Evolutionary conservation across 2,797 vertebrate genomes (phyloP), one percentile per base, ranked within the genome.

Genomic region (Falco naumanni): DNA sequence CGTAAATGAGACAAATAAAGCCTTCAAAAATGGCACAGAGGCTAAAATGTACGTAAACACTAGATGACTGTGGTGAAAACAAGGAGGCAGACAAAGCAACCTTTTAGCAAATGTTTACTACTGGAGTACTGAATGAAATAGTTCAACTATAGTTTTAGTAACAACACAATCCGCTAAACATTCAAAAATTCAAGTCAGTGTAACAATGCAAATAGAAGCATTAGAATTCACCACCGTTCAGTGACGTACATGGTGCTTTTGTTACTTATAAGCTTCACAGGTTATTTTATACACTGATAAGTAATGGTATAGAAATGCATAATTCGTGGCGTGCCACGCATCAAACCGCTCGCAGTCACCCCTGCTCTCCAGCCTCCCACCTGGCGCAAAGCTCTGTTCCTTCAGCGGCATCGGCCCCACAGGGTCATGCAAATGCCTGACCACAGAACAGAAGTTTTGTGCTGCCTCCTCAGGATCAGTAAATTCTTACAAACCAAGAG

Each of bases 11-110:
- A 98, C 97, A 97, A 98, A 98, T 97, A 98, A 98, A 98, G 95
- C 93, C 96, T 98, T 97, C 95, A 97, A 94, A 97, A 97, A 97
- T 92, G 97, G 97, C 96, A 97, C 75, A 83, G 93, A 97, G 97
- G 97, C 97, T 97, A 97, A 96, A 97, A 97, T 97, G 96, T 98
- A 85, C 97, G 97, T 97, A 98, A 98, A 98, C 95, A 98, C 89
- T 90, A 90, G 81, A 97, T 90, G 78, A 93, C 75, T 97, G 96
- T 94, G 94, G 95, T 95, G 92, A 91, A 97, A 97, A 95, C 95
- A 97, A 97, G 94, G 86, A 94, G 71, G 88, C 84, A 91, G 91
- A 63, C 87, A 97, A 97, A 97, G 86, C 87, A 95, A 96, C 91
- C 95, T 87, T 94, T 85, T 61, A 93, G 90, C 84, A 94, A 95